These are phyloP conservation scores for Drosophila kohkoa DNA, from an alignment of 1,140 invertebrate species.

Conservation along the genomic window DNA sequence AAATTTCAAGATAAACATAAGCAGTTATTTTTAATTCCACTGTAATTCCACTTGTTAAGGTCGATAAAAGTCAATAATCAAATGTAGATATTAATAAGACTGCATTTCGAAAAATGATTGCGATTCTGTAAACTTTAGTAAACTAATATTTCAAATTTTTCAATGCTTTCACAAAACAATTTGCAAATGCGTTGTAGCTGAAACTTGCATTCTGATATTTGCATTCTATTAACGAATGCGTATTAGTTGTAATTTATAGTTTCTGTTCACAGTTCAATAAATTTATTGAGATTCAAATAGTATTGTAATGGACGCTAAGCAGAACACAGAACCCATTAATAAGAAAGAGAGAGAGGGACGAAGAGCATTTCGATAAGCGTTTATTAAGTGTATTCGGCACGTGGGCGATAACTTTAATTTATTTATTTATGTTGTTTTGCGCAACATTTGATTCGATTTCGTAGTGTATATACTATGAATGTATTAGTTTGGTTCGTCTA, in stretches of 20 bases:
- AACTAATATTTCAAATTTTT: background rate
- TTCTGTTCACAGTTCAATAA: background rate
- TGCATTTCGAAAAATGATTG: no score
- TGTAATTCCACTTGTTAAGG: no score
- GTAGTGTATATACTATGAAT: background rate
- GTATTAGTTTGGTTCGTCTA: background rate
- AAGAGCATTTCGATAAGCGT: background rate
- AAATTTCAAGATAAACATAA: no score
- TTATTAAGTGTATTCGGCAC: background rate
- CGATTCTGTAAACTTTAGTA: no score
- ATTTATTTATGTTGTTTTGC: conserved; percentile 5
- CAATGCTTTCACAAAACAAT: background rate
- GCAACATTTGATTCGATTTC: conserved; percentile 5
- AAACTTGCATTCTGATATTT: background rate
- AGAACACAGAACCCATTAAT: background rate
- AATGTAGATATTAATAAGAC: no score
- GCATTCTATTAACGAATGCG: background rate
- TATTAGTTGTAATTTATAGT: conserved; percentile 3
- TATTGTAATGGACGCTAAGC: conserved; percentile 9
- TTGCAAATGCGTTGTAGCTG: background rate
- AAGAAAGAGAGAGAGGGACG: background rate
- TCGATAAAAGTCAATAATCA: no score
- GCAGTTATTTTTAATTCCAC: no score
- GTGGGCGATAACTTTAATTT: conserved; percentile 1
- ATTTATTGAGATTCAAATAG: background rate